Percentiles rank a stretch among this genome's conserved stretches.
Evolutionary conservation across 2,113 vertebrate species (phyloP).

Genomic region (Odontesthes bonariensis): DNA sequence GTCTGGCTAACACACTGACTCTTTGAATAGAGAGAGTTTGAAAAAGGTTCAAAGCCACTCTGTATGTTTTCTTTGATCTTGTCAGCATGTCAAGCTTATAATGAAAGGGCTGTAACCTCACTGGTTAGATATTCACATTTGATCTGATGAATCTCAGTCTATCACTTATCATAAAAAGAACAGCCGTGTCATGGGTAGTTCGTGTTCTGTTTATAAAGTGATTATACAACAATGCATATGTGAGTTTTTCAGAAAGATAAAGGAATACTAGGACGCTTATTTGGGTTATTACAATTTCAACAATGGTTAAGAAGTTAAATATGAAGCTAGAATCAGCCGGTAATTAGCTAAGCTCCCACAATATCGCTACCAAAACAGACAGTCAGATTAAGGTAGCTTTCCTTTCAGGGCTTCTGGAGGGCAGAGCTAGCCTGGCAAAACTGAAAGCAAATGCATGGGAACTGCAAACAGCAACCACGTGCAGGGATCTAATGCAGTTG

Average conservation of each 20-base stretch:
- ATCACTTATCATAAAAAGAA: slow-evolving; percentile 32
- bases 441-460: neutral
- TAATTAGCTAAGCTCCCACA: too few relatives aligned
- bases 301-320: too few relatives aligned
- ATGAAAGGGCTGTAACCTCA: slow-evolving; percentile 34
- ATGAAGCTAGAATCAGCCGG: too few relatives aligned
- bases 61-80: slow-evolving; percentile 55
- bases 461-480: too few relatives aligned
- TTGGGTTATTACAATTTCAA: too few relatives aligned
- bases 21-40: slow-evolving; percentile 28
- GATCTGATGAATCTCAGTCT: slow-evolving; percentile 43
- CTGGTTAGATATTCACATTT: slow-evolving; percentile 41
- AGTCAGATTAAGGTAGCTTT: too few relatives aligned
- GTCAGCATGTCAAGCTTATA: slow-evolving; percentile 43
- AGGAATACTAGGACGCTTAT: neutral
- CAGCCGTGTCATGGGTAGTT: neutral
- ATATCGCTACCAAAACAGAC: too few relatives aligned
- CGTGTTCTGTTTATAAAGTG: slow-evolving; percentile 1
- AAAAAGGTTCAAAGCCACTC: slow-evolving; percentile 47
- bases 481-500: too few relatives aligned
- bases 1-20: slow-evolving; percentile 29
- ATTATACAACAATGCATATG: neutral
- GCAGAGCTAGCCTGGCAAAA: neutral
- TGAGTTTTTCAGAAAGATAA: neutral
- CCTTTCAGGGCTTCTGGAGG: neutral